These are phyloP conservation scores for Hippopotamus amphibius DNA, from an alignment of 2,113 vertebrate species.

Conservation along the genomic window DNA sequence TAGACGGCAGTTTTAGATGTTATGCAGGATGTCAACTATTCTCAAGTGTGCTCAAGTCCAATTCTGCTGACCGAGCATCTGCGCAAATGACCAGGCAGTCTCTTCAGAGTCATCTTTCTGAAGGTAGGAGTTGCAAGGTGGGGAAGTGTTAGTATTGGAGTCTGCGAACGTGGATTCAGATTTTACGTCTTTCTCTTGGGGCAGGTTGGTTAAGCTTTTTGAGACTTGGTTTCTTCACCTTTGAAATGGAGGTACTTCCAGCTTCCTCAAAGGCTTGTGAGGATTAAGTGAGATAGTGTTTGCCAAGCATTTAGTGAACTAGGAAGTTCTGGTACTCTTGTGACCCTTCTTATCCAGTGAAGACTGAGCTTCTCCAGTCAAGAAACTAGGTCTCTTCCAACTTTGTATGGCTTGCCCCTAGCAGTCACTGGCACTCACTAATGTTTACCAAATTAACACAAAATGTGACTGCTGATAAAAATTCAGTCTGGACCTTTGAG, in stretches of 20 bases:
- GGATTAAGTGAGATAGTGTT: conserved; percentile 21
- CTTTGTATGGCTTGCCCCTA: not conserved
- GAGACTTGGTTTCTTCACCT: conserved; percentile 37
- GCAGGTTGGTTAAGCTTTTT: conserved; percentile 25
- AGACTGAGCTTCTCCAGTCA: conserved; percentile 26
- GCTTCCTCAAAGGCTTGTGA: not conserved
- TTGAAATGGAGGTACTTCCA: conserved; percentile 17
- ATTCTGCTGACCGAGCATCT: conserved; percentile 48
- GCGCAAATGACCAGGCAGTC: conserved; percentile 14
- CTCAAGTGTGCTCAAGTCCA: conserved; percentile 20
- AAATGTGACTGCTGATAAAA: conserved; percentile 62
- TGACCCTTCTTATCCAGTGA: not conserved
- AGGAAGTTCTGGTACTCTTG: not conserved
- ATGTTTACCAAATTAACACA: conserved; percentile 43
- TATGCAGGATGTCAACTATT: conserved; percentile 42
- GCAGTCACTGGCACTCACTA: conserved; percentile 4
- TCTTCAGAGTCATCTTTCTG: conserved; percentile 49
- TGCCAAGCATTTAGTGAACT: not conserved
- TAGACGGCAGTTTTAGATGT: conserved; percentile 68
- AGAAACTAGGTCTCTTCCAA: conserved; percentile 31
- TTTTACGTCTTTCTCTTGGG: conserved; percentile 17
- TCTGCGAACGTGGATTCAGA: conserved; percentile 35
- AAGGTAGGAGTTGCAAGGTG: conserved; percentile 27
- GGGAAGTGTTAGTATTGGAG: not conserved
- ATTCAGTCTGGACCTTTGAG: not conserved